phyloP scores from a whole-genome alignment of 2,888 invertebrate species.

The Cosmia pyralina region DNA sequence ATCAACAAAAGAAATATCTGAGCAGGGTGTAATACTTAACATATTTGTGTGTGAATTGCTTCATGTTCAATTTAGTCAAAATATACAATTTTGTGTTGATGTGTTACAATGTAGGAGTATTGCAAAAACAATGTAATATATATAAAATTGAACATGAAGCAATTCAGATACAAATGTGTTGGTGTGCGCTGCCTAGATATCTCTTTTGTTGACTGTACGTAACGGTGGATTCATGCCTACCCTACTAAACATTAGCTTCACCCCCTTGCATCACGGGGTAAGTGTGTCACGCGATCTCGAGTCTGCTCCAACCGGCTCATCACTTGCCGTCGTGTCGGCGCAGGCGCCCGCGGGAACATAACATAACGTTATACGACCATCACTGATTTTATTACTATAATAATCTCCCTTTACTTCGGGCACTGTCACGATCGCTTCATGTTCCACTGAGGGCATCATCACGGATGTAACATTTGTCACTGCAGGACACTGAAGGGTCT shows the following conservation, averaged over 20 bases:
- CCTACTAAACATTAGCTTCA: constrained; percentile 23
- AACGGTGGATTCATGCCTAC: constrained; percentile 13
- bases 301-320: constrained; percentile 1
- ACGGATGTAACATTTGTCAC: not conserved
- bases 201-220: no score
- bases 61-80: no score
- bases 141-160: no score
- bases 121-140: no score
- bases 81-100: no score
- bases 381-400: constrained; percentile 29
- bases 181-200: no score
- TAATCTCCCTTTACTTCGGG: not conserved
- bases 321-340: not conserved
- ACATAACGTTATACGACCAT: constrained; percentile 12
- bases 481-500: not conserved
- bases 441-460: not conserved
- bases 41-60: no score
- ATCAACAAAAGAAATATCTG: no score
- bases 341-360: constrained; percentile 12
- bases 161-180: no score
- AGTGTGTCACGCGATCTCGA: constrained; percentile 35
- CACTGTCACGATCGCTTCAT: not conserved
- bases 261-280: constrained; percentile 15
- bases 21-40: no score
- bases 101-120: no score